These are phyloP conservation scores for Melanotaenia boesemani DNA, from an alignment of 2,797 vertebrate genomes.

Conservation along the genomic window DNA sequence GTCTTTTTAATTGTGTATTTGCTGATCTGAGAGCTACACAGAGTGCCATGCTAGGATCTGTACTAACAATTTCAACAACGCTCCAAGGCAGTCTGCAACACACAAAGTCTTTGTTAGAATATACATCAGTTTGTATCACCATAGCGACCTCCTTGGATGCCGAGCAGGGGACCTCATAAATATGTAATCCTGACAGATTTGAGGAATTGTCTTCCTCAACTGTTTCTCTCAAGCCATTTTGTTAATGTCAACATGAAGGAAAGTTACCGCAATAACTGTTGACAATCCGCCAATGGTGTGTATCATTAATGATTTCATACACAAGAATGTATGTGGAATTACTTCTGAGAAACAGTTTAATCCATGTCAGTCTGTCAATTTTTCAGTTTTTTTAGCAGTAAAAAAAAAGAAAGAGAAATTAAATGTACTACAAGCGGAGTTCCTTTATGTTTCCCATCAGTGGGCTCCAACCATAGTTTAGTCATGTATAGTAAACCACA, in stretches of 20 bases:
- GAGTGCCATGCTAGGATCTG: conserved; percentile 55
- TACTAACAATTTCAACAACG: conserved; percentile 69
- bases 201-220: conserved; percentile 82
- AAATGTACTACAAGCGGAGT: conserved; percentile 34
- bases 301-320: conserved; percentile 80
- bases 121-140: conserved; percentile 81
- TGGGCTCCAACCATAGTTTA: conserved; percentile 16
- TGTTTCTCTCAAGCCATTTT: conserved; percentile 81
- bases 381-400: conserved; percentile 58
- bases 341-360: conserved; percentile 50
- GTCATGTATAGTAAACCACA: conserved; percentile 6
- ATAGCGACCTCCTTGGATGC: conserved; percentile 83
- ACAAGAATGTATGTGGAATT: conserved; percentile 55
- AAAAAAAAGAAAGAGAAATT: conserved; percentile 62
- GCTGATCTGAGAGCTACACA: conserved; percentile 66
- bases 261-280: conserved; percentile 80
- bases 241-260: conserved; percentile 84
- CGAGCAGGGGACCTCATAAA: conserved; percentile 81
- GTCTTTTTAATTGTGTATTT: conserved; percentile 81
- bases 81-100: conserved; percentile 75
- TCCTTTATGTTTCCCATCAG: conserved; percentile 15
- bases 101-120: conserved; percentile 79
- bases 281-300: conserved; percentile 76
- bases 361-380: conserved; percentile 47
- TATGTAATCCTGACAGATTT: conserved; percentile 83